These are phyloP conservation scores for Pteruthius melanotis DNA, from an alignment of 2,113 vertebrate genomes.

Conservation along the genomic window DNA sequence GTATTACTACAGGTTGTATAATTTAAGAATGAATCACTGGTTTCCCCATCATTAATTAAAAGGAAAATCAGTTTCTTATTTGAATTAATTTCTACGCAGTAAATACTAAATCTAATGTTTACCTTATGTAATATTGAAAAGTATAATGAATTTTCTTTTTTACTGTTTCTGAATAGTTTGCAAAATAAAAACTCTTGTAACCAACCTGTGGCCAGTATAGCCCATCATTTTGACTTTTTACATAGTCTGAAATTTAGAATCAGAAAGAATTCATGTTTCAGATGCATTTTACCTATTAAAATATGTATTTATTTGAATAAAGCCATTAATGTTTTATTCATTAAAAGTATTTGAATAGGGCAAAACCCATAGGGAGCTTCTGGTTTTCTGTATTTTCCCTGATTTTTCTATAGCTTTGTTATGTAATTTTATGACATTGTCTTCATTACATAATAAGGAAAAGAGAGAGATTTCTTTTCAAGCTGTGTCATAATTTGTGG, in stretches of 20 bases:
- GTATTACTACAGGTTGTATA: constrained; percentile 40
- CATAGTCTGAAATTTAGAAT: not conserved
- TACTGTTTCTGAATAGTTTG: constrained; percentile 95
- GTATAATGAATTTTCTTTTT: constrained; percentile 84
- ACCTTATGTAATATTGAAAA: constrained; percentile 74
- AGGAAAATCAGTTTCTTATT: constrained; percentile 56
- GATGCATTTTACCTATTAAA: not conserved
- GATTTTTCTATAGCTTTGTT: not conserved
- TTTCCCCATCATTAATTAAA: constrained; percentile 59
- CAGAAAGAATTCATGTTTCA: not conserved
- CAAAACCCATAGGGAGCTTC: not conserved
- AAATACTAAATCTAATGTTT: constrained; percentile 72
- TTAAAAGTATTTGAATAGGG: not conserved
- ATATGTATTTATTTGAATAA: constrained; percentile 44
- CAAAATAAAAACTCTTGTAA: constrained; percentile 95
- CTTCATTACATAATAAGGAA: not conserved
- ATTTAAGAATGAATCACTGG: constrained; percentile 51
- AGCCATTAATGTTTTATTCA: not conserved
- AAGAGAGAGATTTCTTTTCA: not conserved
- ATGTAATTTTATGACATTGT: not conserved
- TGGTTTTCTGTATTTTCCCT: constrained; percentile 1
- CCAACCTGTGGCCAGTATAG: constrained; percentile 66
- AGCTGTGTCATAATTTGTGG: not conserved
- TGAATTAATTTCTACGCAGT: constrained; percentile 61
- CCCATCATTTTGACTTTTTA: constrained; percentile 20